Evolutionary conservation across 2,888 invertebrate species (phyloP).

Genomic region (Ashinkailepas kermadecensis): DNA sequence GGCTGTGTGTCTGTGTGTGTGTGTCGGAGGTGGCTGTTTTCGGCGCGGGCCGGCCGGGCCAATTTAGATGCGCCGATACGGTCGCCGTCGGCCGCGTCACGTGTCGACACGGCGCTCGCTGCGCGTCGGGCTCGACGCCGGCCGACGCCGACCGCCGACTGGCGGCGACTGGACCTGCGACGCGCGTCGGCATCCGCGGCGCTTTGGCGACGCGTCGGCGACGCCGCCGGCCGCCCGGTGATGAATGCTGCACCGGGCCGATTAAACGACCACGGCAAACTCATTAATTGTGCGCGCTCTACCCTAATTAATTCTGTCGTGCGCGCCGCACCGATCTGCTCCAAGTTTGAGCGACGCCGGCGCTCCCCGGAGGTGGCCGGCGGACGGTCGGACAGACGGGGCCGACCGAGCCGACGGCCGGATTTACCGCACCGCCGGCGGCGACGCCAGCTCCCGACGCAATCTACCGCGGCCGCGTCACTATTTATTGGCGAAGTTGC

Average conservation of each 20-base stretch:
- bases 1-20: too few species aligned
- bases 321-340: not conserved
- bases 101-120: not conserved
- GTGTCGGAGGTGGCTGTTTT: too few species aligned
- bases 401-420: not conserved
- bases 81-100: not conserved
- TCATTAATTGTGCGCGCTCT: not conserved
- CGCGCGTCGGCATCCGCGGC: not conserved
- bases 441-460: not conserved
- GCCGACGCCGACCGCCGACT: too few species aligned
- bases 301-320: slow-evolving; percentile 12
- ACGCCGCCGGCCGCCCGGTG: not conserved
- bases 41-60: not conserved
- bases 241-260: not conserved
- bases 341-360: not conserved
- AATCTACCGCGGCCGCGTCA: not conserved
- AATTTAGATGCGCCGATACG: slow-evolving; percentile 8
- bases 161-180: too few species aligned
- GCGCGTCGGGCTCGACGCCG: not conserved
- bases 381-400: too few species aligned
- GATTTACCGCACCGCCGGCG: not conserved
- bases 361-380: not conserved
- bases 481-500: slow-evolving; percentile 13
- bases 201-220: not conserved
- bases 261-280: slow-evolving; percentile 8